A percentile compares a stretch with the other conserved stretches of the same genome.
These are phyloP conservation scores for Phoenoteleia sp. DNA, from an alignment of 2,888 invertebrate genomes.

Conservation along the genomic window DNA sequence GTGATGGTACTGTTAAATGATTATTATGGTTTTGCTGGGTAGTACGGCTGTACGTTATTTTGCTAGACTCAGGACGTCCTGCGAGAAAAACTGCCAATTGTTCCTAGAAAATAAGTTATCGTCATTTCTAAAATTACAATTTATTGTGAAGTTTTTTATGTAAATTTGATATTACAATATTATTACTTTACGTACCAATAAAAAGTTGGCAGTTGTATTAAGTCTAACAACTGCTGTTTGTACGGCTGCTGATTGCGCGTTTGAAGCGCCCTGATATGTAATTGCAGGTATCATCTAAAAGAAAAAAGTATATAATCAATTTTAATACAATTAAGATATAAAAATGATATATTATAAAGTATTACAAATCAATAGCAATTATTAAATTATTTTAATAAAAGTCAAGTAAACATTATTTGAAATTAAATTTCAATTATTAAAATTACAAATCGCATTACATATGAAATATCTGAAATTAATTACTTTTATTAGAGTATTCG, in stretches of 20 bases:
- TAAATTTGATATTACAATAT: too few relatives aligned
- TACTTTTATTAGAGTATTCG: conserved; percentile 91
- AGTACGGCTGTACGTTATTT: conserved; percentile 87
- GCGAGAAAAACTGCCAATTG: conserved; percentile 90
- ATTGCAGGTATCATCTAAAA: conserved; percentile 80
- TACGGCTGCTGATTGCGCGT: conserved; percentile 78
- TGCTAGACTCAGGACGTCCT: conserved; percentile 90
- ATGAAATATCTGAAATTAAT: not conserved
- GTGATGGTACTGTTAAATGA: conserved; percentile 77
- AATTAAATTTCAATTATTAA: too few relatives aligned
- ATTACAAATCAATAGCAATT: too few relatives aligned
- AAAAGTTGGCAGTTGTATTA: conserved; percentile 79
- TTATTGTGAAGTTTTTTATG: too few relatives aligned
- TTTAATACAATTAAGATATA: not conserved
- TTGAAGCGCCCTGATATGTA: conserved; percentile 77
- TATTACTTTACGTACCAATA: conserved; percentile 83
- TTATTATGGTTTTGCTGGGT: conserved; percentile 86
- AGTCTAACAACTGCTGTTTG: conserved; percentile 79
- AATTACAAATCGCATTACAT: too few relatives aligned
- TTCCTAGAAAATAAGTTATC: conserved; percentile 88
- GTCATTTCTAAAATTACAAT: too few relatives aligned
- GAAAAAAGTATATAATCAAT: conserved; percentile 11
- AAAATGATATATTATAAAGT: too few relatives aligned
- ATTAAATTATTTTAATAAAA: too few relatives aligned
- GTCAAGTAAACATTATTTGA: too few relatives aligned